Base-by-base conservation (phyloP, 2,888 invertebrate species). In the Crepidodera aurea region DNA sequence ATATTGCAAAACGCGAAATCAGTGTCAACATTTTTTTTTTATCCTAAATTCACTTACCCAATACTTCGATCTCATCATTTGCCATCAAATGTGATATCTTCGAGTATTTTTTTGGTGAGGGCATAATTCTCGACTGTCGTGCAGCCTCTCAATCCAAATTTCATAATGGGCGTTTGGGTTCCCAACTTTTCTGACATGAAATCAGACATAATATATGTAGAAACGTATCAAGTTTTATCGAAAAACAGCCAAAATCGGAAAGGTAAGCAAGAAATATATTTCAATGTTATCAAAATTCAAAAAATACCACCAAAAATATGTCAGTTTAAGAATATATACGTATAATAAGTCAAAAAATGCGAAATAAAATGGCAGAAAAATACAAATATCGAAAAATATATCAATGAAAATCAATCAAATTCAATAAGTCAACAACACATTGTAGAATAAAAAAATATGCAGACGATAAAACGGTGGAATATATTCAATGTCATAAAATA, bases 131-230 rank as follows among this genome's bases (percentile, higher is more conserved):
- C 29, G 56, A 27, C 32, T 55, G 55, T 44, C 7, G 56, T 18
- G 56, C 18, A 34, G 48, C 51, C 37, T 29, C 51, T 60, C 50
- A 22, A 46, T 50, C 44, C 60, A 34, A 53, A 53, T 53, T 51
- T 50, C 40, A 39, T 40, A 6, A 32, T 57, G 22, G n/a, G 42
- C 34, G 34, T 39, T 51, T 51, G 42, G 37, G 56, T 55, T 61
- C 37, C 51, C 61, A 39, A 46, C 55, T 44, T 55, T 50, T 61
- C 61, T 61, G 60, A 60, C 60, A 60, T 60, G 60, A 62, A 62
- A 62, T 53, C 40, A 62, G 58, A 62, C 46, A 62, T 46, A 58
- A 59, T 39, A 39, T 40, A 59, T 63, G 61, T 56, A 61, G 56
- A 42, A 42, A 55, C 19, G n/a, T 22, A 15, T 44, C 44, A 34